Percentiles rank a stretch among this genome's conserved stretches.
Evolutionary conservation across 2,888 invertebrate genomes (phyloP).

Genomic region (Urechis unicinctus): DNA sequence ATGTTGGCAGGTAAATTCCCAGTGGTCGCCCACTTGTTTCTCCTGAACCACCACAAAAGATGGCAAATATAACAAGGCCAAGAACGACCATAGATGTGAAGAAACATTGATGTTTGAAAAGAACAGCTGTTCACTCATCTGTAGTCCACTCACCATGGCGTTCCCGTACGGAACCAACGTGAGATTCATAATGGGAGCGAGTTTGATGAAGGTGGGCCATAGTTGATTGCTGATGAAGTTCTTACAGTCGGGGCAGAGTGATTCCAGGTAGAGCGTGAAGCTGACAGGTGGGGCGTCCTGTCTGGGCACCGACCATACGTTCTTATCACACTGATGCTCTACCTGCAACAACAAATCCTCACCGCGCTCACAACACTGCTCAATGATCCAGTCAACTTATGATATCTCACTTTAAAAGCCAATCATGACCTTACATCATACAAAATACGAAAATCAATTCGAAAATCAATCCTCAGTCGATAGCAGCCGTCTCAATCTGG

Average conservation of each 20-base stretch:
- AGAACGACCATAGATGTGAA: not conserved
- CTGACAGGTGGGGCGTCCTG: conserved; percentile 27
- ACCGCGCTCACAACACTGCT: too few species aligned
- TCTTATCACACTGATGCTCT: not conserved
- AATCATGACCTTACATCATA: too few species aligned
- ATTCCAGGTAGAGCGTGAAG: conserved; percentile 44
- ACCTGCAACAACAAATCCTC: not conserved
- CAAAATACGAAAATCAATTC: too few species aligned
- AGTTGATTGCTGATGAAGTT: conserved; percentile 33
- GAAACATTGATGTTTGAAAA: not conserved
- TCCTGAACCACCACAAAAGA: conserved; percentile 25
- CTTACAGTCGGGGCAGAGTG: conserved; percentile 43
- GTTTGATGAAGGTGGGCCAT: conserved; percentile 26
- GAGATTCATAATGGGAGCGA: conserved; percentile 36
- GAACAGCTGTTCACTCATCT: not conserved
- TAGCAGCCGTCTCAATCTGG: too few species aligned
- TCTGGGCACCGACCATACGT: not conserved
- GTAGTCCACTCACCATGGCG: conserved; percentile 29
- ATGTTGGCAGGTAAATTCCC: conserved; percentile 46
- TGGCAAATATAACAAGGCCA: not conserved
- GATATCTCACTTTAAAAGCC: too few species aligned
- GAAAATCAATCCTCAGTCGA: too few species aligned
- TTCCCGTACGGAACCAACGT: conserved; percentile 47
- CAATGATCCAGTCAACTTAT: too few species aligned
- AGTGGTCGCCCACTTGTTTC: conserved; percentile 23